Conservation (phyloP, 2,888 invertebrate species). For the Atrina japonica region DNA sequence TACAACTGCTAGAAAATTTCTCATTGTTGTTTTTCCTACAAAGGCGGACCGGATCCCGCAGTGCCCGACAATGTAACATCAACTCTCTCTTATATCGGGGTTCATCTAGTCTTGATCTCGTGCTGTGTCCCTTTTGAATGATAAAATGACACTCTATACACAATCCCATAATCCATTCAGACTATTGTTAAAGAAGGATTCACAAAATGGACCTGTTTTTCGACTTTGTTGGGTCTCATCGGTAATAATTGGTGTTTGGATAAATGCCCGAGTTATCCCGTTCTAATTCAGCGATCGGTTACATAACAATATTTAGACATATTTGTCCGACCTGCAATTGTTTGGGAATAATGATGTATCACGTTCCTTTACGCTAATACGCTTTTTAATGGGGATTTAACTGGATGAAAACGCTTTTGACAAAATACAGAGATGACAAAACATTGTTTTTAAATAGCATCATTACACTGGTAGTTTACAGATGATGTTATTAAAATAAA, state of each 20-base stretch:
- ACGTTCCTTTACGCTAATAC: conserved; percentile 1
- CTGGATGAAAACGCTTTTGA: no score
- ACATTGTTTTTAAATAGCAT: no score
- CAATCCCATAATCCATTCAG: conserved; percentile 38
- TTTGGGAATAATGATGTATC: neutral
- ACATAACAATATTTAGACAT: conserved; percentile 32
- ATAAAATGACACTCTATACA: conserved; percentile 37
- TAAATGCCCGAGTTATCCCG: conserved; percentile 25
- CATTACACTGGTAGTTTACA: no score
- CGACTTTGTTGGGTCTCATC: conserved; percentile 33
- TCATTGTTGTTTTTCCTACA: conserved; percentile 23
- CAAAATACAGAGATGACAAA: no score
- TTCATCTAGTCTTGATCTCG: conserved; percentile 29
- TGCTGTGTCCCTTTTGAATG: conserved; percentile 31
- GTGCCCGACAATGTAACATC: conserved; percentile 21
- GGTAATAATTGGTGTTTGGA: conserved; percentile 37
- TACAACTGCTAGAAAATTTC: conserved; percentile 28
- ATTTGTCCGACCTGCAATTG: conserved; percentile 26
- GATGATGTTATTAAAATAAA: no score
- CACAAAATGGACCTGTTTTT: conserved; percentile 41
- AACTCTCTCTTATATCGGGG: conserved; percentile 29
- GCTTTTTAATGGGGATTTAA: no score
- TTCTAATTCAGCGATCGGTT: conserved; percentile 6
- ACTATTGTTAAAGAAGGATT: conserved; percentile 31
- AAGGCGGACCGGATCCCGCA: conserved; percentile 24